These are phyloP conservation scores for Montipora cactus DNA, from an alignment of 64 coral and sea anemone genomes.

Conservation along the genomic window DNA sequence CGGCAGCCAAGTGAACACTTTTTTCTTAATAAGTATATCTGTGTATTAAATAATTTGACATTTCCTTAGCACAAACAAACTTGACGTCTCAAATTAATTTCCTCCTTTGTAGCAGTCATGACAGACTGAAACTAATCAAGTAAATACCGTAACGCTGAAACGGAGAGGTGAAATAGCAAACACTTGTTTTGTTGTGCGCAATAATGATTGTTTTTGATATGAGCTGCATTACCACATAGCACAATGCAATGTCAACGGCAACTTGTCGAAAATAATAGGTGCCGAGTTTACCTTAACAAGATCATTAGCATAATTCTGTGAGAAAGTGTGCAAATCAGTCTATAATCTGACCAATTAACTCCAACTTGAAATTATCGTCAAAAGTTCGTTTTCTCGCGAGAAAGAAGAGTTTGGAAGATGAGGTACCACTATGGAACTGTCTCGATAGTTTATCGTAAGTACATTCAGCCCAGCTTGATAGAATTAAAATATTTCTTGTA, in stretches of 20 bases:
- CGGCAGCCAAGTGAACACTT: no score
- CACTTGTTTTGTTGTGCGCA: not conserved
- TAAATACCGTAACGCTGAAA: not conserved
- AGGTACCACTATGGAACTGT: no score
- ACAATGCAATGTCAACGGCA: not conserved
- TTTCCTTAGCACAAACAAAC: no score
- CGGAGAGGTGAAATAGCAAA: not conserved
- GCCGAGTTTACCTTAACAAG: not conserved
- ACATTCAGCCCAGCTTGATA: no score
- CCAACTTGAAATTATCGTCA: not conserved
- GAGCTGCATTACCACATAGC: not conserved
- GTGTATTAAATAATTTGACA: no score
- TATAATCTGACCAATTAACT: not conserved
- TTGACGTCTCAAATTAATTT: no score
- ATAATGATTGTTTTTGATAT: not conserved
- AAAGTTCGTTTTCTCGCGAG: not conserved
- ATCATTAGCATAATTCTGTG: not conserved
- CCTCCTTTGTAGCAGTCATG: no score
- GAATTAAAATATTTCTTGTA: no score
- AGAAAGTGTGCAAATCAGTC: not conserved
- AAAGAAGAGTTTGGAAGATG: not conserved
- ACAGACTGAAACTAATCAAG: not conserved
- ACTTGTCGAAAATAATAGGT: not conserved
- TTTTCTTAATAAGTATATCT: no score
- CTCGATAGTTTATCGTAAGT: no score